Conservation (phyloP, 1,140 invertebrate genomes). For the Laupala kohalensis region DNA sequence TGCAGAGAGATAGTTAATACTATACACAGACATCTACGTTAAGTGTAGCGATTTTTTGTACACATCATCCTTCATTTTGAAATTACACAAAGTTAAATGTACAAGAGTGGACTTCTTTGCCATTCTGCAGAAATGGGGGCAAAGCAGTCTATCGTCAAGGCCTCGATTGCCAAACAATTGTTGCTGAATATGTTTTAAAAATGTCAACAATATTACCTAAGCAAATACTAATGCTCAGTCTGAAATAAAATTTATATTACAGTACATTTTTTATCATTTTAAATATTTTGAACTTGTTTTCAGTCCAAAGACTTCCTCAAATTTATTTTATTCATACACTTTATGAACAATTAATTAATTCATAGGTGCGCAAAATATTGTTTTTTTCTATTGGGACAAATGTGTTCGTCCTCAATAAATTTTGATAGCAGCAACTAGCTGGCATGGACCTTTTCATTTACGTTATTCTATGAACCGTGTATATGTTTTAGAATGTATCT, state of each 20-base stretch:
- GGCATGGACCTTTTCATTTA: background rate
- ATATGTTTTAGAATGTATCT: background rate
- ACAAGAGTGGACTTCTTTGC: background rate
- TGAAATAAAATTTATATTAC: background rate
- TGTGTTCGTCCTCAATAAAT: no score
- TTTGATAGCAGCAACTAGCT: background rate
- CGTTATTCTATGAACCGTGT: background rate
- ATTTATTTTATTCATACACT: no score
- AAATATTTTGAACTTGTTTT: no score
- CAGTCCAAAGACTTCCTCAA: no score
- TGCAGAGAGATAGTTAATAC: background rate
- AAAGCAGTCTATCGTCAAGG: background rate
- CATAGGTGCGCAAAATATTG: no score
- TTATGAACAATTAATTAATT: no score
- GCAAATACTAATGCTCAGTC: background rate
- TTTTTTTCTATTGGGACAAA: no score
- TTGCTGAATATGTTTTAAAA: background rate
- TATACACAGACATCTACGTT: background rate
- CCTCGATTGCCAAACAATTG: background rate
- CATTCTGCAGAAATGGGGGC: background rate
- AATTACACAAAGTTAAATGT: background rate
- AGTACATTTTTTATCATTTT: no score
- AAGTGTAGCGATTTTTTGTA: background rate
- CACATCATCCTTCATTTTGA: background rate
- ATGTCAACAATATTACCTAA: background rate